Percentiles rank a stretch among this genome's conserved stretches.
phyloP scores from a whole-genome alignment of 2,888 invertebrate genomes.

The Bedellia somnulentella region DNA sequence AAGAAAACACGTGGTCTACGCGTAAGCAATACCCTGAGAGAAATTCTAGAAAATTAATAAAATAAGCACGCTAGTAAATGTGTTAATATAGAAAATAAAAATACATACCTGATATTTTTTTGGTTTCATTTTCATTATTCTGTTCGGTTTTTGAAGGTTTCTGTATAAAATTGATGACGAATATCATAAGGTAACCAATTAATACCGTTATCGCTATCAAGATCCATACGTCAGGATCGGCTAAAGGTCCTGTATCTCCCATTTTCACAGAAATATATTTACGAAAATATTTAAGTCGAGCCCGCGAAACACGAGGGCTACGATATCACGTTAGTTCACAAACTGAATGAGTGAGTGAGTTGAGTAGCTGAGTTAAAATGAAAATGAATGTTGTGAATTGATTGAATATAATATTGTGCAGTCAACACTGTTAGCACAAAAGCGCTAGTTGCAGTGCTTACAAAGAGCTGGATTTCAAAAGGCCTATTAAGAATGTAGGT shows the following conservation, averaged over 20 bases:
- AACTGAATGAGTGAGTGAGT: too few species aligned
- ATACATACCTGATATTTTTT: constrained; percentile 26
- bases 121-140: constrained; percentile 33
- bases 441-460: too few species aligned
- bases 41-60: too few species aligned
- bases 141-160: constrained; percentile 35
- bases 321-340: constrained; percentile 48
- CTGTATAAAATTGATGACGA: constrained; percentile 35
- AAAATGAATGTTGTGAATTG: constrained; percentile 13
- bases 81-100: not conserved
- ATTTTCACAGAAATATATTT: constrained; percentile 44
- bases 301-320: constrained; percentile 19
- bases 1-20: too few species aligned
- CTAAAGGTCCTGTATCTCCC: constrained; percentile 39
- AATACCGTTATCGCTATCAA: constrained; percentile 28
- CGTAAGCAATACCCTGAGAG: too few species aligned
- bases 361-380: too few species aligned
- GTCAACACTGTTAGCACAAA: too few species aligned
- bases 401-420: constrained; percentile 3
- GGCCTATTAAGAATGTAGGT: too few species aligned
- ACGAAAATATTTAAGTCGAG: constrained; percentile 15
- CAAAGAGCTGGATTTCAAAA: too few species aligned
- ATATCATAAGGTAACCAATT: constrained; percentile 34
- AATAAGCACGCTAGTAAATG: too few species aligned
- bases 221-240: constrained; percentile 25